A percentile compares a stretch with the other conserved stretches of the same genome.
phyloP scores from a whole-genome alignment of 2,888 invertebrate genomes.

The Cheilosia vulpina region DNA sequence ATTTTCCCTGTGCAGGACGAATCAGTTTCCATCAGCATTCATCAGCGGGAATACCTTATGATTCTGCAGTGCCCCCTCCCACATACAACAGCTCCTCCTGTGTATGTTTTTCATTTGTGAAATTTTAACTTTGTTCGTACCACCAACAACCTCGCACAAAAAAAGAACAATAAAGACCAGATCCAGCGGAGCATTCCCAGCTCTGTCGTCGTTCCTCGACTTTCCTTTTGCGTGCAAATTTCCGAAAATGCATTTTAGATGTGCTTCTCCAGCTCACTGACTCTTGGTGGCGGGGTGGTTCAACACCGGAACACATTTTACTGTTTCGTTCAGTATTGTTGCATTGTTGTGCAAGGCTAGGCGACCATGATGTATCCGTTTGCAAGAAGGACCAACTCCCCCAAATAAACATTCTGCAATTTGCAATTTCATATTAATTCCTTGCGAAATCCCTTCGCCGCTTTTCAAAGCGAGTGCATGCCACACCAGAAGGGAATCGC shows the following conservation, averaged over 20 bases:
- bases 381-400: slow-evolving; percentile 32
- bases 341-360: slow-evolving; percentile 15
- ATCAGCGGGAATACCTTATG: slow-evolving; percentile 26
- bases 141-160: background rate
- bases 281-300: background rate
- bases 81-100: background rate
- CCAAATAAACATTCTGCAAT: slow-evolving; percentile 53
- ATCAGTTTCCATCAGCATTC: slow-evolving; percentile 52
- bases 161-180: slow-evolving; percentile 7
- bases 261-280: slow-evolving; percentile 12
- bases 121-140: slow-evolving; percentile 41
- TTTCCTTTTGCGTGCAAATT: slow-evolving; percentile 17
- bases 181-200: slow-evolving; percentile 28
- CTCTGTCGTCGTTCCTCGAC: slow-evolving; percentile 5
- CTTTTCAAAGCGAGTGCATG: background rate
- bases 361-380: slow-evolving; percentile 34
- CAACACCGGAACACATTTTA: slow-evolving; percentile 19
- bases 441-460: slow-evolving; percentile 40
- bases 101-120: slow-evolving; percentile 32
- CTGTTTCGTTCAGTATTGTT: slow-evolving; percentile 30
- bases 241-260: slow-evolving; percentile 38
- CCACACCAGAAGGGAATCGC: background rate
- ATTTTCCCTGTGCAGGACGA: slow-evolving; percentile 31
- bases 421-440: slow-evolving; percentile 65
- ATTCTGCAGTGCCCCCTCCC: background rate